A percentile compares a stretch with the other conserved stretches of the same genome.
phyloP scores from a whole-genome alignment of 1,140 invertebrate genomes.

The Heliothis subflexa region DNA sequence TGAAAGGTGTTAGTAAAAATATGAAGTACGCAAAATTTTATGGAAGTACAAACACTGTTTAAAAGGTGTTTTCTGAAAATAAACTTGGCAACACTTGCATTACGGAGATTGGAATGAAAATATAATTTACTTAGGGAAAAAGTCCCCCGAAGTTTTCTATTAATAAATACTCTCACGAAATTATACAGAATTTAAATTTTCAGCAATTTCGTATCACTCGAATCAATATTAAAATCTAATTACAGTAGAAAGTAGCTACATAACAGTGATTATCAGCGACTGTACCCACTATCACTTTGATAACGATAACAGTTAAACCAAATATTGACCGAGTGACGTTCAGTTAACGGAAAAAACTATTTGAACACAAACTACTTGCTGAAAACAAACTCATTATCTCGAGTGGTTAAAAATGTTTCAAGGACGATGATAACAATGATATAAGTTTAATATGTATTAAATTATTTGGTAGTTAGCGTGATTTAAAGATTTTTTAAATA shows the following conservation, averaged over 20 bases:
- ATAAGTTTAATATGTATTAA: too few relatives aligned
- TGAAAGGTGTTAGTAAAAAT: conserved; percentile 41
- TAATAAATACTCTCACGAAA: too few relatives aligned
- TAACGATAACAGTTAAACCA: conserved; percentile 50
- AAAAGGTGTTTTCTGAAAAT: too few relatives aligned
- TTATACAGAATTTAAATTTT: too few relatives aligned
- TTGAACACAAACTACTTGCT: conserved; percentile 3
- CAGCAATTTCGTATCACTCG: too few relatives aligned
- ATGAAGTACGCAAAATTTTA: not conserved
- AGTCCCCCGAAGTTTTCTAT: too few relatives aligned
- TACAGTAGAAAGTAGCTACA: not conserved
- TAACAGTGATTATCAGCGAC: conserved; percentile 18
- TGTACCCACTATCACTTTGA: conserved; percentile 49
- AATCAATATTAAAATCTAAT: not conserved
- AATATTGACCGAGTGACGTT: conserved; percentile 57
- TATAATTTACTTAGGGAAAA: too few relatives aligned
- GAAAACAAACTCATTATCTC: conserved; percentile 45
- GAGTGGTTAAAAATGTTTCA: conserved; percentile 51
- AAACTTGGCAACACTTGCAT: too few relatives aligned
- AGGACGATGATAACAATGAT: conserved; percentile 38
- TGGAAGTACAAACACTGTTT: too few relatives aligned
- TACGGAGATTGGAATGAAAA: too few relatives aligned
- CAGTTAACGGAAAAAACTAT: conserved; percentile 43
- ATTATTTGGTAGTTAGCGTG: too few relatives aligned
- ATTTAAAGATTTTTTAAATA: too few relatives aligned